phyloP scores from a whole-genome alignment of 2,888 invertebrate species.

The Xestia c-nigrum region DNA sequence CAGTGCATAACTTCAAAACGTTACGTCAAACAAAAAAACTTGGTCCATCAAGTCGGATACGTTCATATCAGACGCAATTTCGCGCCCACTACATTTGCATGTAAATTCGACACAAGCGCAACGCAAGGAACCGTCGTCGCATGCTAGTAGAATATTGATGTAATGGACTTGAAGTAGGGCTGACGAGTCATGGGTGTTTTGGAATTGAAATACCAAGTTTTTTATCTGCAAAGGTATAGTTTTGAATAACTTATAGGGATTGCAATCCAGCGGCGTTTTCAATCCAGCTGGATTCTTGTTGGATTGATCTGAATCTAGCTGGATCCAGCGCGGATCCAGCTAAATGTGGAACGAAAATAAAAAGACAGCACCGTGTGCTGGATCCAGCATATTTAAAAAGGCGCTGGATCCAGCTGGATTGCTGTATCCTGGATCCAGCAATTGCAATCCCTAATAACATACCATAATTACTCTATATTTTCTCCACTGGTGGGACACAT shows the following conservation, averaged over 20 bases:
- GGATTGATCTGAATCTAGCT: too few species aligned
- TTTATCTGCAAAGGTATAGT: not conserved
- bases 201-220: not conserved
- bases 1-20: slow-evolving; percentile 11
- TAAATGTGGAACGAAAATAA: too few species aligned
- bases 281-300: too few species aligned
- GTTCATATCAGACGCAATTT: slow-evolving; percentile 55
- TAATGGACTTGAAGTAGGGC: slow-evolving; percentile 51
- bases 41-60: slow-evolving; percentile 37
- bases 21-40: slow-evolving; percentile 43
- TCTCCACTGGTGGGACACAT: not conserved
- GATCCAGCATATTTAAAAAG: too few species aligned
- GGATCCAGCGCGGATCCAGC: too few species aligned
- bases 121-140: slow-evolving; percentile 41
- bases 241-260: too few species aligned
- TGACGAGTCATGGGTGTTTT: slow-evolving; percentile 14
- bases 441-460: too few species aligned
- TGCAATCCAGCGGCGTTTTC: too few species aligned
- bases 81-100: slow-evolving; percentile 69
- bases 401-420: too few species aligned
- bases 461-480: not conserved
- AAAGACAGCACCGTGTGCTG: too few species aligned
- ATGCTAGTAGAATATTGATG: slow-evolving; percentile 60
- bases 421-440: too few species aligned
- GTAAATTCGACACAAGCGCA: slow-evolving; percentile 65